Evolutionary conservation across 2,888 invertebrate genomes (phyloP), one percentile per base, ranked within the genome.

Genomic region (Caenorhabditis sinica): DNA sequence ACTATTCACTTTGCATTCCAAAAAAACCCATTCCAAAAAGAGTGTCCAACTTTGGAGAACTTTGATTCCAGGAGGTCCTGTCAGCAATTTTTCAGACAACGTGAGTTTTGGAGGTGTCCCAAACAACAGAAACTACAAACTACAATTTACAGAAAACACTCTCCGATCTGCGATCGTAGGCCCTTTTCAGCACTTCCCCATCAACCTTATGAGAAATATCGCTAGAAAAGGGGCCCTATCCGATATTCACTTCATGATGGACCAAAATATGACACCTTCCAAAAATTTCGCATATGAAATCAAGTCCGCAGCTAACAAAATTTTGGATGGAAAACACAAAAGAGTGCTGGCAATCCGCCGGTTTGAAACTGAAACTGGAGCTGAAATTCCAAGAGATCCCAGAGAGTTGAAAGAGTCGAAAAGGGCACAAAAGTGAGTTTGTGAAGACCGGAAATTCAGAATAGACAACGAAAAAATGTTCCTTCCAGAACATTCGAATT

Each of bases 401-500:
- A 8, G 5, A 9, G n/a, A 49, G 15, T 58, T 73, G 23, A 25
- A n/a, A 8, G 17, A 30, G 6, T 33, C 36, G 28, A 63, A 81
- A 11, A 77, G 69, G 8, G 33, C 45, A 9, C 73, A 82, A n/a
- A 66, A 61, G 36, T 75, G 66, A 61, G 74, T 85, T 30, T 20
- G 28, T 8, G n/a, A n/a, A n/a, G 23, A n/a, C 6, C 28, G 0
- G 17, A 30, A 33, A 36, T 17, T 17, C 30, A 11, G 25, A 63
- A 43, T 43, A 15, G 36, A 11, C 36, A 36, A 5, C 5, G 11
- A 63, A 87, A 87, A 61, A 87, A 82, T 40, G 85, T 86, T 68
- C 87, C 86, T 69, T 81, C 79, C 58, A 85, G 87, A 72, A 87
- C 71, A 0, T 89, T 89, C 69, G 89, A 89, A 68, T 89, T 86